Base-by-base conservation (phyloP, 2,113 vertebrate species). In the Plestiodon gilberti region DNA sequence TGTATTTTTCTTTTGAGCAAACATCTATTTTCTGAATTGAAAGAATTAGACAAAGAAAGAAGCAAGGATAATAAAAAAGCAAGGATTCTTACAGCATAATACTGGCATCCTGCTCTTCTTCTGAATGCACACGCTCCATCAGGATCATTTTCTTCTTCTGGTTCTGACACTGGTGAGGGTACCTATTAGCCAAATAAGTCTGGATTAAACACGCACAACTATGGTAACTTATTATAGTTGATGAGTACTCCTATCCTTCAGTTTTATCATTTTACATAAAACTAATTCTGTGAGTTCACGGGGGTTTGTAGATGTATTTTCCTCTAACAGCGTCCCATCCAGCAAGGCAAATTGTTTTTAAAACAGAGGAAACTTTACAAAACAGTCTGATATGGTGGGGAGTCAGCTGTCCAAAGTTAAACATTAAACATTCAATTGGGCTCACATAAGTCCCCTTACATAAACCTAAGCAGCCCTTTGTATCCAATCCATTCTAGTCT, bases 111-210 rank as follows among this genome's bases (percentile, higher is more conserved):
- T 88, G 97, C 97, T 96, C 96, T 97, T 75, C 98, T 98, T 94
- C 98, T 97, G 96, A 99, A 99, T 94, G 97, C 97, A 94, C 97
- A 98, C 14, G 95, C 90, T 87, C 98, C 98, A 82, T 99, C 98
- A 77, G 98, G 98, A 92, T 98, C 97, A 38, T 97, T 98, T 92
- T 99, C 98, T 93, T 98, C 98, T 90, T 99, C 98, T 0, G 96
- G 90, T 90, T 99, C 98, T 3, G 98, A 98, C 14, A 96, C 93
- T 23, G 98, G 98, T 70, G 98, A 99, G 73, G 97, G 97, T 81
- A 95, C 95, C 97, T 98, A 76, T 17, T 78, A 0, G 74, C 92
- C 87, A 93, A 89, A 48, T 40, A 88, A 40, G 1, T 0, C 87
- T 62, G 23, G 9, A 73, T 71, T 61, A 1, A 73, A 89, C 67